Evolutionary conservation across 2,113 vertebrate genomes (phyloP), one percentile per base, ranked within the genome.

Genomic region (Ancistrus triradiatus): DNA sequence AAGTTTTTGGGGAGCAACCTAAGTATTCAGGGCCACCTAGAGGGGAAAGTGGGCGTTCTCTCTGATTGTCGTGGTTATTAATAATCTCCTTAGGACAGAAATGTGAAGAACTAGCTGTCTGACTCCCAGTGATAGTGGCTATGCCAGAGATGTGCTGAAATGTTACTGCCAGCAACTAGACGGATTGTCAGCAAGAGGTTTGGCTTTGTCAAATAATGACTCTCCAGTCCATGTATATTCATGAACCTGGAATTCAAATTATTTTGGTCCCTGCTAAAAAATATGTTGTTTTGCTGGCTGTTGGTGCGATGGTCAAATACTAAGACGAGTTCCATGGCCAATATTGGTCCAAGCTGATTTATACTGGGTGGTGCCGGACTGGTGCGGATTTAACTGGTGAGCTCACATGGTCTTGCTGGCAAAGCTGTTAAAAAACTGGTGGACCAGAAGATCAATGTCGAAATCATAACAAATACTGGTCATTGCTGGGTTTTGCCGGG

Each of bases 31-130:
- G 63, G 43, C 33, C 43, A 35, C 59, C 61, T 43, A 25, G 55
- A 63, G 46, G 17, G n/a, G 56, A 58, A 37, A 50, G 47, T 21
- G 7, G 17, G 40, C 18, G 59, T 25, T 47, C 42, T 48, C 9
- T 63, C 48, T 63, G 66, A 44, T 55, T 31, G 10, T 42, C 35
- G 19, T 35, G 17, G 27, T 63, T 55, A 63, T 63, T 69, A 61
- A 43, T 64, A 65, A 65, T 65, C 66, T 69, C 66, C 55, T 69
- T 53, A 73, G 56, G 56, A 68, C 44, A 43, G 55, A 25, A 64
- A 50, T 28, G 50, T 35, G 42, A 22, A 33, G 44, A 35, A 53
- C 11, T 28, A 40, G 22, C 19, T 49, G 46, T 31, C 63, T 67
- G 59, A 35, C 42, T 60, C 66, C 11, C 10, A 38, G 49, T 59